Base-by-base conservation (phyloP, 1,140 invertebrate genomes). In the Oedothorax gibbosus region DNA sequence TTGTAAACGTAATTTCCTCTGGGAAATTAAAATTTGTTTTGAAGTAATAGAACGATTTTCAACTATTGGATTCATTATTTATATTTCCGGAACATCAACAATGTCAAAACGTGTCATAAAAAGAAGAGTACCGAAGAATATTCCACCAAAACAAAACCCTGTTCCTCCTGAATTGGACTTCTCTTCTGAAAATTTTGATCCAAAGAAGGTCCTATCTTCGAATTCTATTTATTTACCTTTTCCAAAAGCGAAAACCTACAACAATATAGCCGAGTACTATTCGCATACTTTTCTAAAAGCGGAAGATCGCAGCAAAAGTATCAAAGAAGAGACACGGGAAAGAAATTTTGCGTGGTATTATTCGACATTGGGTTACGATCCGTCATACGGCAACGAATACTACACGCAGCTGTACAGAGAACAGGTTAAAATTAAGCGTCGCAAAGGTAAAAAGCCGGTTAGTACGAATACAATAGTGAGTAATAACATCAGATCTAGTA, bases 181-280 rank as follows among this genome's bases (percentile, higher is more conserved):
- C 51, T 53, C 56, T 49, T 84, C 81, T 0, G 51, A 65, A 9
- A 50, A 9, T 15, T 84, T 84, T 76, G 62, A 76, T 84, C 57
- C 81, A 18, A 7, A 10, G 7, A 20, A 73, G 73, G 80, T 56
- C 12, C 21, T 82, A 53, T 14, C 2, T 12, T 21, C 50, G 35
- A 21, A 82, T 0, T 50, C 4, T n/a, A 20, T 75, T 14, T 11
- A 9, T 57, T 68, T 84, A 57, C 60, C 81, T 6, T 68, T 56
- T 56, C 81, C 81, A 54, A 84, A 84, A 35, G 60, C 60, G 3
- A 84, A 84, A 76, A 68, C 60, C 11, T 84, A 84, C 51, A 84
- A 84, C 76, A 84, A 84, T 66, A 35, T 84, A 50, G 71, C 81
- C 1, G 81, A 84, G 49, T 84, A 76, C 35, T 84, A 66, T 76